Percentiles rank a stretch among this genome's conserved stretches.
phyloP scores from a whole-genome alignment of 2,888 invertebrate species.

The Monoplex corrugatus region DNA sequence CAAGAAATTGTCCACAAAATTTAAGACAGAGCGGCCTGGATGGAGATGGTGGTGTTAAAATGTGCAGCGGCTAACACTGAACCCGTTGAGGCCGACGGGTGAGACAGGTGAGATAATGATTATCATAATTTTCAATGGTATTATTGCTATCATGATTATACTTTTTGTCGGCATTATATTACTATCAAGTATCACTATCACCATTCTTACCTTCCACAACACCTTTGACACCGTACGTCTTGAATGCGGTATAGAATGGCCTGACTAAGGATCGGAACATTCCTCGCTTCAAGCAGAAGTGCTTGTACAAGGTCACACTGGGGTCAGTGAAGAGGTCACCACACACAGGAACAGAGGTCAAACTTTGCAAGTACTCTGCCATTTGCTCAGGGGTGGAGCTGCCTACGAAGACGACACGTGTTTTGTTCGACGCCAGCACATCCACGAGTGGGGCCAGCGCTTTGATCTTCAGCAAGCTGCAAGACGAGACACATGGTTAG shows the following conservation, averaged over 20 bases:
- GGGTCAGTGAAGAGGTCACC: conserved; percentile 59
- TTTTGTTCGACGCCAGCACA: conserved; percentile 42
- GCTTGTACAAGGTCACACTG: conserved; percentile 47
- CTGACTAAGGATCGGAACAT: conserved; percentile 56
- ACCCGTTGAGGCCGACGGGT: too few relatives aligned
- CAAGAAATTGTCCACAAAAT: too few relatives aligned
- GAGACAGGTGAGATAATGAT: too few relatives aligned
- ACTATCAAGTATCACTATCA: too few relatives aligned
- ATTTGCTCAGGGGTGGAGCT: conserved; percentile 55
- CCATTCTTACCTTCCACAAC: conserved; percentile 56
- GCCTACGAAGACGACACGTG: conserved; percentile 56
- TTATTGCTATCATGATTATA: background rate
- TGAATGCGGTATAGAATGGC: conserved; percentile 52
- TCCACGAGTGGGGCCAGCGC: conserved; percentile 51
- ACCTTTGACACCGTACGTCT: conserved; percentile 57
- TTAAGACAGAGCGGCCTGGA: too few relatives aligned
- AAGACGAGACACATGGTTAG: conserved; percentile 2
- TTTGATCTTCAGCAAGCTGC: conserved; percentile 58
- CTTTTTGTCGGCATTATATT: too few relatives aligned
- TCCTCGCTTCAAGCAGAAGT: conserved; percentile 55
- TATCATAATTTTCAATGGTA: too few relatives aligned
- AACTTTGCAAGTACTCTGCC: conserved; percentile 50
- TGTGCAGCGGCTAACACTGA: too few relatives aligned
- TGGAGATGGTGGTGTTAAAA: too few relatives aligned
- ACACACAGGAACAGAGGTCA: conserved; percentile 32